A percentile compares a stretch with the other conserved stretches of the same genome.
phyloP scores from a whole-genome alignment of 2,888 invertebrate genomes.

The Meganola albula region DNA sequence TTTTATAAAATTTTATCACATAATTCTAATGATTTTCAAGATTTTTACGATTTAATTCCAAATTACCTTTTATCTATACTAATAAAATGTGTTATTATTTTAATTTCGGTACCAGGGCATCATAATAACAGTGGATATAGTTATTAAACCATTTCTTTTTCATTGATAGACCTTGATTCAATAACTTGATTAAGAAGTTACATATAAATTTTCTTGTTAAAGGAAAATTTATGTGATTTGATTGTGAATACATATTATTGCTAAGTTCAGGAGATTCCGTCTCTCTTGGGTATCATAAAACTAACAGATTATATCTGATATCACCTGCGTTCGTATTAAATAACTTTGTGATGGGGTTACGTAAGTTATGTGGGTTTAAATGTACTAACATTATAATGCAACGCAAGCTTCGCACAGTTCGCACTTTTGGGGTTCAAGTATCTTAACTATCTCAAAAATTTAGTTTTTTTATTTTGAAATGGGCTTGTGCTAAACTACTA shows the following conservation, averaged over 20 bases:
- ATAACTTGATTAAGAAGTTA: slow-evolving; percentile 17
- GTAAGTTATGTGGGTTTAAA: too few species aligned
- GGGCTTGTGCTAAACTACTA: too few species aligned
- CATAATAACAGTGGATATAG: slow-evolving; percentile 12
- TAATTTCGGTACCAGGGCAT: slow-evolving; percentile 17
- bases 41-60: slow-evolving; percentile 23
- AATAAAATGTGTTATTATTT: slow-evolving; percentile 15
- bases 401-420: too few species aligned
- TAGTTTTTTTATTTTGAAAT: too few species aligned
- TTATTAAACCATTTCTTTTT: slow-evolving; percentile 13
- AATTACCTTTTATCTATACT: slow-evolving; percentile 21
- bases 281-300: neutral
- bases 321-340: slow-evolving; percentile 1
- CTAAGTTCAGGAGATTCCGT: neutral
- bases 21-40: slow-evolving; percentile 2
- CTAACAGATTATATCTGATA: neutral
- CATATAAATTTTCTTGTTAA: slow-evolving; percentile 7
- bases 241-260: slow-evolving; percentile 2
- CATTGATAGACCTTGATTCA: slow-evolving; percentile 20
- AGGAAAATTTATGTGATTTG: neutral
- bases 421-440: too few species aligned
- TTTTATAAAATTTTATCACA: neutral
- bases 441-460: too few species aligned
- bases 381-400: too few species aligned
- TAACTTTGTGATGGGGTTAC: slow-evolving; percentile 1